Percentiles rank a stretch among this genome's conserved stretches.
phyloP scores from a whole-genome alignment of 2,888 invertebrate species.

The Netelia fuscicornis region DNA sequence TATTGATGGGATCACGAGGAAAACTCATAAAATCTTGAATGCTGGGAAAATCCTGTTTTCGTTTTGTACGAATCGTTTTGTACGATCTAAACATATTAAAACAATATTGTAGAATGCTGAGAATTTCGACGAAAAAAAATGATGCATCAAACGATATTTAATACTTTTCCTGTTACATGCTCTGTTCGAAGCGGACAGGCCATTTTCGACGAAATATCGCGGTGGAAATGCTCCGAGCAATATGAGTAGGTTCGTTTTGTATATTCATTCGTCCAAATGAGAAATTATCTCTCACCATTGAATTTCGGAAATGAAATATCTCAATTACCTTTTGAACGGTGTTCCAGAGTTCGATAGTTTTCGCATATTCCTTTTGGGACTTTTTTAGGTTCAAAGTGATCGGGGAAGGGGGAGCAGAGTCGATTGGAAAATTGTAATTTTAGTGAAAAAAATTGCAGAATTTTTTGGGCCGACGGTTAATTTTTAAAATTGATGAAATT shows the following conservation, averaged over 20 bases:
- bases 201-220: neutral
- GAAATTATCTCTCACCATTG: constrained; percentile 39
- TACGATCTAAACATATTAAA: neutral
- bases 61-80: too few relatives aligned
- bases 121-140: neutral
- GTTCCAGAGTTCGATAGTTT: too few relatives aligned
- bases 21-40: constrained; percentile 5
- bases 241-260: neutral
- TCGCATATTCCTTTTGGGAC: too few relatives aligned
- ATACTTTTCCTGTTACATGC: neutral
- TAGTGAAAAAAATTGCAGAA: too few relatives aligned
- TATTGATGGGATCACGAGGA: neutral
- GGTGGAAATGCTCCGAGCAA: neutral
- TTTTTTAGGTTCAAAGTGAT: too few relatives aligned
- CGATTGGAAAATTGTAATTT: too few relatives aligned
- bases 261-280: neutral
- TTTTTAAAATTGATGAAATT: too few relatives aligned
- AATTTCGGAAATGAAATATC: constrained; percentile 46
- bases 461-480: too few relatives aligned
- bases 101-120: neutral
- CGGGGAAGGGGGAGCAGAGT: too few relatives aligned
- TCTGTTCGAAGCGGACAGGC: neutral
- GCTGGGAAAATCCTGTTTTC: neutral
- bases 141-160: neutral
- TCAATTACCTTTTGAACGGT: neutral